phyloP scores from a whole-genome alignment of 2,797 vertebrate genomes.

The Schizopygopsis malacanthus region DNA sequence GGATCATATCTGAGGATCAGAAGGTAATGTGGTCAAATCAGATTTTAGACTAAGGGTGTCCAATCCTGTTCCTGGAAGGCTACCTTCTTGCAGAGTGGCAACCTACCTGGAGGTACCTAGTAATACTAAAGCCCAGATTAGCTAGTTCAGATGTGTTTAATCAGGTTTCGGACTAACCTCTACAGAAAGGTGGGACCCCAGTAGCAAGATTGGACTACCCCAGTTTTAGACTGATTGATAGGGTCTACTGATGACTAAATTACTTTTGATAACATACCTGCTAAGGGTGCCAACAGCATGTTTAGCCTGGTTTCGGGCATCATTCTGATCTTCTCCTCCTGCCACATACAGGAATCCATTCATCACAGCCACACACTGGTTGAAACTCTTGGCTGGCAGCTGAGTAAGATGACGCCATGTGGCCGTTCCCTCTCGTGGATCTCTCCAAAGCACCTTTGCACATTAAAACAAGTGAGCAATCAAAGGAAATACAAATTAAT shows the following conservation, averaged over 20 bases:
- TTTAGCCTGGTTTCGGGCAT: slow-evolving; percentile 88
- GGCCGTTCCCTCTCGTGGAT: slow-evolving; percentile 80
- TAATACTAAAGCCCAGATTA: neutral
- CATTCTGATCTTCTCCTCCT: slow-evolving; percentile 87
- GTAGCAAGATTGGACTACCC: too few relatives aligned
- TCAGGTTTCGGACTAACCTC: too few relatives aligned
- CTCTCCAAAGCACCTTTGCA: slow-evolving; percentile 80
- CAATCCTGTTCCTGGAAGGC: neutral
- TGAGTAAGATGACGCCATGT: slow-evolving; percentile 84
- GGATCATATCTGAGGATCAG: slow-evolving; percentile 80
- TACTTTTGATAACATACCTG: slow-evolving; percentile 72
- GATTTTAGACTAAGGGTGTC: neutral
- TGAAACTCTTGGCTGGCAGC: slow-evolving; percentile 88
- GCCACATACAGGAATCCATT: slow-evolving; percentile 87
- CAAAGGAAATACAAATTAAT: neutral
- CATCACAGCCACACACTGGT: slow-evolving; percentile 88
- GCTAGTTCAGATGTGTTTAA: too few relatives aligned
- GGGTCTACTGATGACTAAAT: neutral
- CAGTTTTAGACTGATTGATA: too few relatives aligned
- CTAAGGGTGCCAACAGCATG: slow-evolving; percentile 85
- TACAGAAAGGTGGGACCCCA: too few relatives aligned
- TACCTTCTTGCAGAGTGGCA: neutral
- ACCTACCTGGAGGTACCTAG: neutral
- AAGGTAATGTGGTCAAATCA: slow-evolving; percentile 1
- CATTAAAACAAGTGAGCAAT: neutral